Evolutionary conservation across 2,113 vertebrate species (phyloP), one percentile per base, ranked within the genome.

Genomic region (Bostrychus sinensis): DNA sequence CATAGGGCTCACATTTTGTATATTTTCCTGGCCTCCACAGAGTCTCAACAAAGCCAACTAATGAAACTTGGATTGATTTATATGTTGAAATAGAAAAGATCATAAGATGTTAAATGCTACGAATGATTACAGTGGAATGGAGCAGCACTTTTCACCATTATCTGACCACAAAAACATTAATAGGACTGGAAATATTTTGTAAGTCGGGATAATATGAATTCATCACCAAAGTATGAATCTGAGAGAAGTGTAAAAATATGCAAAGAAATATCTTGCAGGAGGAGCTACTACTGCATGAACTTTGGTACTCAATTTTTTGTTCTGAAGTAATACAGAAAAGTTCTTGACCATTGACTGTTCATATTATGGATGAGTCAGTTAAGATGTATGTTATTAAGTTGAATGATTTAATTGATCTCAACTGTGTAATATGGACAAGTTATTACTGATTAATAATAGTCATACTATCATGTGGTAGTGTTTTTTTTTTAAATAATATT

Each of bases 31-130:
- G 50, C 51, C 28, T 36, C 13, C 28, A 10, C 4, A 22, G 13
- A 32, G 19, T 66, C 56, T 70, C 61, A 63, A 17, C 65, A 76
- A 43, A 41, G 71, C 55, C 26, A 42, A 25, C 16, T 75, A 60
- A 68, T 67, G 36, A 65, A 65, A 57, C 39, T 68, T 67, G 48
- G 20, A 41, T 39, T 53, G 68, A 59, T 55, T 68, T 63, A 56
- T 64, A 36, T 22, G 26, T 22, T 1, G 25, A 1, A 7, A 50
- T 14, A 46, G 17, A 67, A 53, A 66, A 57, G 5, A 77, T 62
- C 37, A 63, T 54, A 56, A 12, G n/a, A 11, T n/a, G n/a, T 20
- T 62, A 23, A 16, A 25, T n/a, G 17, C 41, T n/a, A 20, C 56
- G 56, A 54, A 32, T 3, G 25, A 61, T 43, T 56, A n/a, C 12